Conservation (phyloP, 2,797 vertebrate genomes). For the Lacerta viridis region DNA sequence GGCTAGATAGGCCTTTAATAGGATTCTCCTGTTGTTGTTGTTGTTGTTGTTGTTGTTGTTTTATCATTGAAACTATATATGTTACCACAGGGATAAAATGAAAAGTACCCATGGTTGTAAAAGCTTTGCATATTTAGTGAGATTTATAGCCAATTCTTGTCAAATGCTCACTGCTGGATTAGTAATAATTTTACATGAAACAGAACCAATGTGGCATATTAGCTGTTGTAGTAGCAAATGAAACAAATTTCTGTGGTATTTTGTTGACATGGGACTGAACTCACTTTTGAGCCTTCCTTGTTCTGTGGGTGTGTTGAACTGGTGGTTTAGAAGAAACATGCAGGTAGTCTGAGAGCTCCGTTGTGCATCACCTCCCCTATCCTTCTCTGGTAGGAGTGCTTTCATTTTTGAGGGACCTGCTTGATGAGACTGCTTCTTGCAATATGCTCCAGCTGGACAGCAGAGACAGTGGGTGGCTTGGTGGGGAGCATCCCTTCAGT, state of each 20-base stretch:
- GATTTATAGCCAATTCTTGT: conserved; percentile 16
- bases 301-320: background rate
- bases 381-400: background rate
- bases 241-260: conserved; percentile 14
- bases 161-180: background rate
- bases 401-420: background rate
- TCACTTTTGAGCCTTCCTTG: background rate
- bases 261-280: background rate
- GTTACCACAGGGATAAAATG: background rate
- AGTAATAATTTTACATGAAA: conserved; percentile 21
- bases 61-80: background rate
- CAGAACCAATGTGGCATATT: background rate
- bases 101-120: background rate
- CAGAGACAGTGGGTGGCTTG: no score
- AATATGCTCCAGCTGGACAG: background rate
- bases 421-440: background rate
- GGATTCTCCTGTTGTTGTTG: conserved; percentile 31
- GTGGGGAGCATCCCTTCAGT: no score
- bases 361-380: background rate
- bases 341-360: background rate
- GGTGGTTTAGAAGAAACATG: background rate
- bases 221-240: background rate
- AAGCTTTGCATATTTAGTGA: background rate
- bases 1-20: conserved; percentile 9
- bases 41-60: background rate